These are phyloP conservation scores for Boloria selene DNA, from an alignment of 2,888 invertebrate genomes.

Conservation along the genomic window DNA sequence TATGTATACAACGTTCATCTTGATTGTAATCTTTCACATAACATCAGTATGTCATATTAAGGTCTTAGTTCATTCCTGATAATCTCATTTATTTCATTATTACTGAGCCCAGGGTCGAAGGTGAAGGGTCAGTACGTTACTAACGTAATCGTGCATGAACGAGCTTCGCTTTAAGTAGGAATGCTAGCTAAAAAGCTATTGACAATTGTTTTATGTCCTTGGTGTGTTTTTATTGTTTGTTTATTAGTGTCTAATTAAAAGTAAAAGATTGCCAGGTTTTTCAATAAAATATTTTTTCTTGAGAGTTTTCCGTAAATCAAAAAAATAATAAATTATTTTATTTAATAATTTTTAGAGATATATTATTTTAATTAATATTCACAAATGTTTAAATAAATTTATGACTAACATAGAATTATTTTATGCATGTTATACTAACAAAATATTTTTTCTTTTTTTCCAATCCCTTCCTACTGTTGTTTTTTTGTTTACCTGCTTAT, in stretches of 20 bases:
- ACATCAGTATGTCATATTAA: conserved; percentile 4
- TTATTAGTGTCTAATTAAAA: neutral
- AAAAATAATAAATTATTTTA: neutral
- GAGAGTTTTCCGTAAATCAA: neutral
- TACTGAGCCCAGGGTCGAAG: conserved; percentile 33
- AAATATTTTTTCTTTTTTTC: conserved; percentile 49
- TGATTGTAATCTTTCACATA: conserved; percentile 26
- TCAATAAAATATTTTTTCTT: too few species aligned
- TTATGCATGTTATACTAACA: conserved; percentile 58
- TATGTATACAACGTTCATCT: conserved; percentile 30
- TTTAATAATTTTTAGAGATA: too few species aligned
- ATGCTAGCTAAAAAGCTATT: neutral
- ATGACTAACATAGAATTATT: conserved; percentile 24
- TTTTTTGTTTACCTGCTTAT: conserved; percentile 45
- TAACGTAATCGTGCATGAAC: conserved; percentile 9
- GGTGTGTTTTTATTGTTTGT: neutral
- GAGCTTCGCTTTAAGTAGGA: neutral
- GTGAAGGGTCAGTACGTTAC: conserved; percentile 23
- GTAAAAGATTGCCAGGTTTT: neutral
- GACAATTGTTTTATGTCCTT: conserved; percentile 10
- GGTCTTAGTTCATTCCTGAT: conserved; percentile 9
- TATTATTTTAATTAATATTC: conserved; percentile 10
- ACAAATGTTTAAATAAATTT: neutral
- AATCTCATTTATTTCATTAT: conserved; percentile 25
- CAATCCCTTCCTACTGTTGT: conserved; percentile 55